Base-by-base conservation (phyloP, 2,113 vertebrate genomes). In the Notothenia rossii region DNA sequence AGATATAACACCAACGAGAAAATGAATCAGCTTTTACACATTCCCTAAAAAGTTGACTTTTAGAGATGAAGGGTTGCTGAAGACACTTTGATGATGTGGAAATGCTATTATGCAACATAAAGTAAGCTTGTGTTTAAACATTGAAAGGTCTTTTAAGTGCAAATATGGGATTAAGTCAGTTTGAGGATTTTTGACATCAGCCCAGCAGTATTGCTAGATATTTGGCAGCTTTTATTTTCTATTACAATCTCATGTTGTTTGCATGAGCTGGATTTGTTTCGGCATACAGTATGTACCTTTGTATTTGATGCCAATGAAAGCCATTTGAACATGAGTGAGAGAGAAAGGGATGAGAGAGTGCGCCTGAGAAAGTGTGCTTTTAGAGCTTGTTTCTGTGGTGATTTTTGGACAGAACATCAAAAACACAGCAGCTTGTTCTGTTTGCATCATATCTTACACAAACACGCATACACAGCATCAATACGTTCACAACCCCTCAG, bases 391-490 rank as follows among this genome's bases (percentile, higher is more conserved):
- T 77, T 89, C 77, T 85, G 86, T 68, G 78, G 58, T 75, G 79
- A 83, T 89, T 89, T 89, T 93, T 90, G 91, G 88, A 92, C 77
- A 77, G 89, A 85, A 93, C 88, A 91, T 93, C 90, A 92, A 90
- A 92, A 91, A 88, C 83, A 86, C 50, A 54, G 88, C 83, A 93
- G 90, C 86, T 82, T 86, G 84, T 92, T 91, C 80, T 89, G 81
- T 90, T 92, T 92, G 88, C 88, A 89, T 92, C 88, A 87, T 90
- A 89, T 92, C 84, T 82, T 84, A 79, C 86, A 77, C 79, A 86
- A 83, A 75, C 82, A 89, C 25, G 51, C 80, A 76, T 73, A 75
- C 60, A 58, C 74, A 68, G 58, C 59, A 74, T 85, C 77, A 63
- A 76, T 76, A 79, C 67, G 56, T 76, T 83, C 85, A 50, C 72